Conservation (phyloP, 1,140 invertebrate genomes). For the Pseudomyrmex gracilis region DNA sequence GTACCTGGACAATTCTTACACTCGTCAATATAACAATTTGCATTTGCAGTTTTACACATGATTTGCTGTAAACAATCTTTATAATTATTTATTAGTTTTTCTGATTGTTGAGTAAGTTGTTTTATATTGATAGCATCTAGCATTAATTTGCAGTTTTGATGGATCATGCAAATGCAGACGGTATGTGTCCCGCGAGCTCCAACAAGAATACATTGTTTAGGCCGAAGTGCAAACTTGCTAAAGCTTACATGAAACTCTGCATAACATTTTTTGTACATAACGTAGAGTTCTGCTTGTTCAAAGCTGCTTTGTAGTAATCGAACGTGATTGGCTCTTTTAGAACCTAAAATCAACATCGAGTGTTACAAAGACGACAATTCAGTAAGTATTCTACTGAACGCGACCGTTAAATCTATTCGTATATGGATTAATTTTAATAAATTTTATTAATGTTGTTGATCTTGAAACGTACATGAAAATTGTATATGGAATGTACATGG, state of each 20-base stretch:
- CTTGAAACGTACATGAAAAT: too few species aligned
- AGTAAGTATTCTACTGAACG: too few species aligned
- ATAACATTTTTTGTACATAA: neutral
- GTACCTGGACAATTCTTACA: neutral
- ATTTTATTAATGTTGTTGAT: too few species aligned
- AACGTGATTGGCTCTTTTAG: too few species aligned
- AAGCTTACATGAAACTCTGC: neutral
- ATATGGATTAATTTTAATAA: too few species aligned
- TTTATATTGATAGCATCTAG: neutral
- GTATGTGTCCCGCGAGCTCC: slow-evolving; percentile 14
- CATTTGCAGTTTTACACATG: neutral
- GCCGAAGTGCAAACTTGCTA: slow-evolving; percentile 39
- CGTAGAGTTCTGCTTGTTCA: neutral
- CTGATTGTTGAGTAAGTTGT: neutral
- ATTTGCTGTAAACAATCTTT: slow-evolving; percentile 3
- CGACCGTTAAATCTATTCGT: too few species aligned
- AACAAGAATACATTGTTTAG: slow-evolving; percentile 7
- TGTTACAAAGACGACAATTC: too few species aligned
- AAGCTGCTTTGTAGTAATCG: too few species aligned
- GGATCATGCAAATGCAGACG: slow-evolving; percentile 15
- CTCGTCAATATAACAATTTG: neutral
- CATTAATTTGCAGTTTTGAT: slow-evolving; percentile 20
- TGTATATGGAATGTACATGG: too few species aligned
- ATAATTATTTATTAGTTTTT: neutral
- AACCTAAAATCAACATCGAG: too few species aligned